A percentile compares a stretch with the other conserved stretches of the same genome.
phyloP scores from a whole-genome alignment of 2,888 invertebrate species.

The Macaria notata region DNA sequence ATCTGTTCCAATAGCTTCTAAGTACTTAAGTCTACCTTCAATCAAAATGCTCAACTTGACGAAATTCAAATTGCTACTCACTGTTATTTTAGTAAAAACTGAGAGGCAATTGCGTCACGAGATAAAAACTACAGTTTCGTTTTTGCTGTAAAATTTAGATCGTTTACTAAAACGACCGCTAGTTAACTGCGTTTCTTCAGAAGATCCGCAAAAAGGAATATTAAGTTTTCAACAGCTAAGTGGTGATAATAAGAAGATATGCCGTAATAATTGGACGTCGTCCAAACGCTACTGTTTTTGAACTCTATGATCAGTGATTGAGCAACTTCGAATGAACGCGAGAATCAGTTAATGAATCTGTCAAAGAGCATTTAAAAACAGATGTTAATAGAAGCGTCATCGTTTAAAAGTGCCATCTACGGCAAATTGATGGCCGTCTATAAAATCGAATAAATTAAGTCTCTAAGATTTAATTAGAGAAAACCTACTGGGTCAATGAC shows the following conservation, averaged over 20 bases:
- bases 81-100: constrained; percentile 19
- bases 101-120: constrained; percentile 11
- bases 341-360: constrained; percentile 7
- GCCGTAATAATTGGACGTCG: constrained; percentile 10
- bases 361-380: background rate
- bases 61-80: constrained; percentile 13
- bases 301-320: constrained; percentile 8
- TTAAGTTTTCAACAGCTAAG: constrained; percentile 14
- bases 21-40: no score
- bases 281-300: constrained; percentile 9
- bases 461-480: constrained; percentile 65
- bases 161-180: constrained; percentile 20
- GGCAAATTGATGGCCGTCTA: constrained; percentile 16
- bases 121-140: constrained; percentile 15
- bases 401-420: constrained; percentile 9
- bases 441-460: constrained; percentile 41
- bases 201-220: constrained; percentile 6
- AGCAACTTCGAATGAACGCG: background rate
- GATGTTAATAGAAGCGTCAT: background rate
- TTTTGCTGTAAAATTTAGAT: constrained; percentile 19
- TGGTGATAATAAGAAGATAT: constrained; percentile 12
- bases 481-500: constrained; percentile 69
- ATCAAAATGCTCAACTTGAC: background rate
- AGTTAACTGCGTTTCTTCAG: constrained; percentile 22
- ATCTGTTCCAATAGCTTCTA: no score